Base-by-base conservation (phyloP, 2,113 vertebrate genomes). In the Lamprologus speciosus region DNA sequence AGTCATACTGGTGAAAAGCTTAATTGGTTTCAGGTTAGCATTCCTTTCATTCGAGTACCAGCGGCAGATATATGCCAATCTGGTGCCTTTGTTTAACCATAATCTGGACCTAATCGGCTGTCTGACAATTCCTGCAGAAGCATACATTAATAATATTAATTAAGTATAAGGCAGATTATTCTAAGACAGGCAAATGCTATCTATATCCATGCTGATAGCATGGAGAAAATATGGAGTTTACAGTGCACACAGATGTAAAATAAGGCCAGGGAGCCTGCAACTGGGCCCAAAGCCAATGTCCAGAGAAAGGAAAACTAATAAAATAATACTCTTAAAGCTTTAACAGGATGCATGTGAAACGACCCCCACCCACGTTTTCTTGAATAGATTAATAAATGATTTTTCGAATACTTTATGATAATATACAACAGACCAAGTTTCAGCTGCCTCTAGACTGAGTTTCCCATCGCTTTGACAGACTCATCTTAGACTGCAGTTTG, bases 21-120 rank as follows among this genome's bases (percentile, higher is more conserved):
- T 94, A 95, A 94, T 94, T 95, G 92, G 88, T 92, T 92, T 93
- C 89, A 89, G 91, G 92, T 92, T 92, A 85, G 68, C 88, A 85
- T 93, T 90, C 80, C 78, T 84, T 93, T 92, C 73, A 86, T 92
- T 84, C 65, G 35, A 86, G 86, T 45, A 16, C 40, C 82, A 81
- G 4, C 7, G 28, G 17, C 68, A 68, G 63, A 50, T 90, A 84
- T 28, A 55, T 55, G 84, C 85, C 87, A 85, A 60, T 91, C 84
- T 50, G 63, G 50, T 47, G 60, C 73, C 60, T 68, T 73, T 85
- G 33, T 84, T 78, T 55, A 33, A 68, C 60, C 26, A 40, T 89
- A 83, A 89, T 92, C 80, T 82, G 11, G 84, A 84, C 5, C 86
- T 85, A 90, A 94, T 91, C 82, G 78, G 83, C 33, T 57, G 58